Evolutionary conservation across 2,113 vertebrate species (phyloP), one percentile per base, ranked within the genome.

Genomic region (Trematomus loennbergii): DNA sequence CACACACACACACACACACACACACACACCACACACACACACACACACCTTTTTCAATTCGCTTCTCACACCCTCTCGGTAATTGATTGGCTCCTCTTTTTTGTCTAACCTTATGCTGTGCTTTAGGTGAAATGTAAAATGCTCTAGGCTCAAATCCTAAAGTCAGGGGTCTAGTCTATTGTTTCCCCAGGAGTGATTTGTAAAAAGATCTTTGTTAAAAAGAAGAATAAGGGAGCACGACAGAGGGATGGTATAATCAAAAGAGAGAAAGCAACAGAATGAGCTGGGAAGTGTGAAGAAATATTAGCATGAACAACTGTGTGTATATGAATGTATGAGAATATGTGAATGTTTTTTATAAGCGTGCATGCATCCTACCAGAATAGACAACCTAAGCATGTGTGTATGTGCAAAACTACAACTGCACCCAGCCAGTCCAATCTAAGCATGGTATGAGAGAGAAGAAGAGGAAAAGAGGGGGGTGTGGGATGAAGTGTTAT

Each of bases 401-500:
- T 68, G 18, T 36, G 9, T 5, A 58, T 55, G 33, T 69, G 53
- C 18, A 45, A 46, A 55, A 20, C 5, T 1, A 52, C 63, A 20
- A 36, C 4, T 18, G 50, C 18, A 48, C 18, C 9, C 36, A 73
- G 33, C 2, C 18, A 52, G 66, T 53, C 18, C 33, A 52, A 46
- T 62, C n/a, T n/a, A 16, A 50, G 25, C 25, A 54, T 49, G 18
- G 43, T 54, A 45, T 54, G 46, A 62, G 40, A 17, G n/a, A 20
- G 67, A 36, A 45, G 40, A 75, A 17, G 45, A 60, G 65, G 29
- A 68, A 36, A 80, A 65, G 64, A 79, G 12, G 36, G 22, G 33
- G 9, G 59, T 29, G 46, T 50, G 61, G 50, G 13, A 75, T 55
- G 63, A 8, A 43, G 65, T 36, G 13, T 59, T 61, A 57, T 59